These are phyloP conservation scores for Syngnathus acus DNA, from an alignment of 2,797 vertebrate genomes.

Conservation along the genomic window DNA sequence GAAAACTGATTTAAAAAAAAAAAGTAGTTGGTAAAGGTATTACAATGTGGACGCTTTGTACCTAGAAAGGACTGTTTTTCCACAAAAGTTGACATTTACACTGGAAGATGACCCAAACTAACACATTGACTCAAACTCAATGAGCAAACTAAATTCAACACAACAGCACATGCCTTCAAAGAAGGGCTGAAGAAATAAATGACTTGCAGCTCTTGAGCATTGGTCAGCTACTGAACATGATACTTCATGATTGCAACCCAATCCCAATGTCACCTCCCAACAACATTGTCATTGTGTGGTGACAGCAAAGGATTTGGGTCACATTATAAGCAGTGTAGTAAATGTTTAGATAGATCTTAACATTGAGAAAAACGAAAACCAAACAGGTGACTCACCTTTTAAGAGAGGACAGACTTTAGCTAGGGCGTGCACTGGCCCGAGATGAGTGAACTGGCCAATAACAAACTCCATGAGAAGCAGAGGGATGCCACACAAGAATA, in stretches of 20 bases:
- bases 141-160: not conserved
- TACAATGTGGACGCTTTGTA: too few relatives aligned
- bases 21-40: too few relatives aligned
- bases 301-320: not conserved
- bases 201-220: not conserved
- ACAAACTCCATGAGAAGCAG: slow-evolving; percentile 71
- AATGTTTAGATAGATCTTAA: not conserved
- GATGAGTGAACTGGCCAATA: slow-evolving; percentile 67
- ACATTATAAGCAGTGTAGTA: not conserved
- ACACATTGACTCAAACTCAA: too few relatives aligned
- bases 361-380: not conserved
- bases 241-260: not conserved
- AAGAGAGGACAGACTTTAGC: slow-evolving; percentile 69
- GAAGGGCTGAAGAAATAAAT: not conserved
- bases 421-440: slow-evolving; percentile 67
- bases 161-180: not conserved
- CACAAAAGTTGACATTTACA: too few relatives aligned
- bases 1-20: too few relatives aligned
- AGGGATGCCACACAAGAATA: slow-evolving; percentile 69
- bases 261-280: not conserved
- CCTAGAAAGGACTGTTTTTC: too few relatives aligned
- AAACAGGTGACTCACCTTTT: slow-evolving; percentile 66
- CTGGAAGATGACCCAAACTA: too few relatives aligned
- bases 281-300: not conserved
- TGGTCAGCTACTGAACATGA: not conserved